Percentiles rank a stretch among this genome's conserved stretches.
These are phyloP conservation scores for Pollenia angustigena DNA, from an alignment of 2,888 invertebrate species.

Conservation along the genomic window DNA sequence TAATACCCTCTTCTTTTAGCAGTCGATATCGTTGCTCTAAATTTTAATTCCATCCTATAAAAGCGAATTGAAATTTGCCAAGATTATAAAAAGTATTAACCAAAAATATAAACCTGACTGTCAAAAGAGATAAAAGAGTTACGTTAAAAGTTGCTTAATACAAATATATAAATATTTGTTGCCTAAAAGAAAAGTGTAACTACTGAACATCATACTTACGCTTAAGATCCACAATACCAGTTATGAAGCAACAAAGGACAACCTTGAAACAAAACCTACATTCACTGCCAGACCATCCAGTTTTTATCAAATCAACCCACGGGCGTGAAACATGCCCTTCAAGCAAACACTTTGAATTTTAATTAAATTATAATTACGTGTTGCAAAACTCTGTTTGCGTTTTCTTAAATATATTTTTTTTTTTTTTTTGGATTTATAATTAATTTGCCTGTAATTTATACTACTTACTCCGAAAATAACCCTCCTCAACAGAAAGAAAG, in stretches of 20 bases:
- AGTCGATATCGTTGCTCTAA: too few species aligned
- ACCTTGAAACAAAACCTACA: slow-evolving; percentile 23
- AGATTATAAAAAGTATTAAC: too few species aligned
- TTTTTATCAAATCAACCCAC: slow-evolving; percentile 1
- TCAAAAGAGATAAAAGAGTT: too few species aligned
- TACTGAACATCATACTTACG: background rate
- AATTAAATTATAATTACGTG: slow-evolving; percentile 66
- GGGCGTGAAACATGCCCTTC: slow-evolving; percentile 55
- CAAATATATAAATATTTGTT: too few species aligned
- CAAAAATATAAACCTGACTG: too few species aligned
- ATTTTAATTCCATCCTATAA: too few species aligned
- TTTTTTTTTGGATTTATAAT: slow-evolving; percentile 53
- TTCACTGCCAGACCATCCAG: background rate
- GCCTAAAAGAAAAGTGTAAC: too few species aligned
- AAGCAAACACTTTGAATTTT: slow-evolving; percentile 55
- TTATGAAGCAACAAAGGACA: background rate
- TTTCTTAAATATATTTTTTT: background rate
- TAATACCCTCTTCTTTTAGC: too few species aligned
- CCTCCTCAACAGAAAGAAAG: background rate
- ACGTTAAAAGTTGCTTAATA: too few species aligned
- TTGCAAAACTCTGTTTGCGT: slow-evolving; percentile 49
- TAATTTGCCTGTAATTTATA: slow-evolving; percentile 69
- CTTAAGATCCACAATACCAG: background rate
- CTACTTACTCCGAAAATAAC: slow-evolving; percentile 39
- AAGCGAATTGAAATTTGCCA: too few species aligned